phyloP scores from a whole-genome alignment of 2,797 vertebrate genomes.

The Spea hammondii region DNA sequence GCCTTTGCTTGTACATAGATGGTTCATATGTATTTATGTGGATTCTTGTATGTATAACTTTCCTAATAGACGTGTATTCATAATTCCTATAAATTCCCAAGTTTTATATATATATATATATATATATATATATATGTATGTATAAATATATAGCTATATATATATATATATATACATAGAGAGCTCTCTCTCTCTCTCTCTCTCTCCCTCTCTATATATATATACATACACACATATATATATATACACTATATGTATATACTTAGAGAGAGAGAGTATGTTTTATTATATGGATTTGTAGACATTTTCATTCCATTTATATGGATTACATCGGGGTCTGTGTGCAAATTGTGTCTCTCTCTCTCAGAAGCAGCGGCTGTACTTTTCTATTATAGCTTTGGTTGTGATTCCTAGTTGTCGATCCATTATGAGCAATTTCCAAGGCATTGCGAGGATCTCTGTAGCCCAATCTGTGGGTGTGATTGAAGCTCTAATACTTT shows the following conservation, averaged over 20 bases:
- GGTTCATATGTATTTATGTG: no score
- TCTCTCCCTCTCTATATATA: no score
- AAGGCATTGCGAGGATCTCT: constrained; percentile 47
- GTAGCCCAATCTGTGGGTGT: constrained; percentile 46
- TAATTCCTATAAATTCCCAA: no score
- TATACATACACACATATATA: no score
- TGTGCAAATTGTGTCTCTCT: constrained; percentile 8
- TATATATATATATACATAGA: no score
- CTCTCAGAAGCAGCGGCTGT: constrained; percentile 4
- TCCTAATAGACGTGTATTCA: no score
- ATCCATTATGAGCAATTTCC: constrained; percentile 48
- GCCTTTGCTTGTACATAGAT: no score
- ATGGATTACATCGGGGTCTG: not conserved
- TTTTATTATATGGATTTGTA: not conserved
- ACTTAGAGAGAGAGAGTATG: no score
- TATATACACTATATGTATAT: no score
- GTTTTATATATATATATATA: constrained; percentile 1
- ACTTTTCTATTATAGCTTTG: constrained; percentile 43
- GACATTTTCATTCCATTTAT: not conserved
- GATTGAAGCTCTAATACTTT: constrained; percentile 51
- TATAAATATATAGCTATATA: no score
- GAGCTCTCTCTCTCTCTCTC: no score
- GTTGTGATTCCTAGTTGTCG: constrained; percentile 45
- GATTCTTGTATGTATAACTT: no score
- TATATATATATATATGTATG: not conserved